Conservation (phyloP, 2,797 vertebrate genomes). For the Clamator glandarius region DNA sequence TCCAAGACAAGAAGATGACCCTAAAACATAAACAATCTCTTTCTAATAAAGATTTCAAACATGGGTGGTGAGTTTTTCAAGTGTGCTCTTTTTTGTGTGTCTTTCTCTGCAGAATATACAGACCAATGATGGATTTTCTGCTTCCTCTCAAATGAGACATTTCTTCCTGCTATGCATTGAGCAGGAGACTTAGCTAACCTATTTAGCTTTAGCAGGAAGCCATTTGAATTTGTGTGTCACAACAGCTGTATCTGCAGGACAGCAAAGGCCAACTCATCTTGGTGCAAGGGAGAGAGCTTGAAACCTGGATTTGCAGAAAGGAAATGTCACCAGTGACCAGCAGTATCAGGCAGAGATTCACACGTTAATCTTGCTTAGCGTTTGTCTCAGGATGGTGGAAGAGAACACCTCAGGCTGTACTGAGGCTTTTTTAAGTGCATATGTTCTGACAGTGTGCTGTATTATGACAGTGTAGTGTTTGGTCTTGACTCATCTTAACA, state of each 20-base stretch:
- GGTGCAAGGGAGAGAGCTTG: neutral
- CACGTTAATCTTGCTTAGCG: neutral
- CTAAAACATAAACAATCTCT: neutral
- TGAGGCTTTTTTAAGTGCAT: neutral
- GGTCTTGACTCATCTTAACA: neutral
- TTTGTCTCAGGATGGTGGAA: neutral
- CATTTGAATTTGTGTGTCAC: no score
- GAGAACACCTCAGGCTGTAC: neutral
- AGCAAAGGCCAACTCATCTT: neutral
- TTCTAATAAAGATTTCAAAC: neutral
- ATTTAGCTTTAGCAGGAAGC: neutral
- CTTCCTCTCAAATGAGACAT: neutral
- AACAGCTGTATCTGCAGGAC: neutral
- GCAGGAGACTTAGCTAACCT: neutral
- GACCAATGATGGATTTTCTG: neutral
- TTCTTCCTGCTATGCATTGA: fast-evolving
- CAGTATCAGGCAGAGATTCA: neutral
- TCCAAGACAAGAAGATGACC: neutral
- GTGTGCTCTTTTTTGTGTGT: neutral
- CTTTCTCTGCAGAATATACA: neutral
- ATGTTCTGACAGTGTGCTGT: neutral
- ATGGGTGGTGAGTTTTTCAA: neutral
- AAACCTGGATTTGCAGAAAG: neutral
- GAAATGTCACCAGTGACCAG: neutral
- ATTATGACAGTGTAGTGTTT: neutral